Evolutionary conservation across 1,140 invertebrate species (phyloP).

Genomic region (Zaprionus tsacasi): DNA sequence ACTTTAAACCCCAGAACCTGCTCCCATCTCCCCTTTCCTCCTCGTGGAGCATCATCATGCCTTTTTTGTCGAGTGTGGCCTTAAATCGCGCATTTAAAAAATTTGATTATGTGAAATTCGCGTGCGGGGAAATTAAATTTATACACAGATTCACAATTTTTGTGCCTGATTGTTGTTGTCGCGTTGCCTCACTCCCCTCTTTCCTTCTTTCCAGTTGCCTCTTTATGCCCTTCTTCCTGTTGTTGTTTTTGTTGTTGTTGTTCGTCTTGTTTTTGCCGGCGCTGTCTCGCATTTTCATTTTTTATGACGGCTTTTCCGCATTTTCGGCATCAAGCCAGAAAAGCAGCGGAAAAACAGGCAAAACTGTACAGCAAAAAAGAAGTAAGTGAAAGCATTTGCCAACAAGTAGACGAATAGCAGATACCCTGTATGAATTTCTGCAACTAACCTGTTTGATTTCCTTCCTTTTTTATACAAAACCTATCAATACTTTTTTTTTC

Average conservation of each 20-base stretch:
- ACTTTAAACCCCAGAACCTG: not conserved
- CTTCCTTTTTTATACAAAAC: not conserved
- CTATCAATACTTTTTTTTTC: not conserved
- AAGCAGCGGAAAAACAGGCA: conserved; percentile 31
- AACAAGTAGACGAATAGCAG: not conserved
- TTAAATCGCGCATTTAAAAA: conserved; percentile 79
- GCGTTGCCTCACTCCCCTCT: not conserved
- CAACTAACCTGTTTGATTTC: not conserved
- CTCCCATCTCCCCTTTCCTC: not conserved
- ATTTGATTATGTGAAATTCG: conserved; percentile 80
- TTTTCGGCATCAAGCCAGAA: conserved; percentile 59
- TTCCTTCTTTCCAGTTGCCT: not conserved
- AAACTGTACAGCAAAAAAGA: not conserved
- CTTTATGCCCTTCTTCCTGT: conserved; percentile 10
- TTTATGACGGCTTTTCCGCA: conserved; percentile 75
- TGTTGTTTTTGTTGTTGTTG: conserved; percentile 19
- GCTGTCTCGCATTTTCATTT: conserved; percentile 69
- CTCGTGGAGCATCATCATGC: no score
- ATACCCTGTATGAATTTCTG: not conserved
- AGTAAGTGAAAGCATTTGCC: not conserved
- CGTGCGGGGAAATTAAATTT: conserved; percentile 72
- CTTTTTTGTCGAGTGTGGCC: conserved; percentile 35
- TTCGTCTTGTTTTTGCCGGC: conserved; percentile 28
- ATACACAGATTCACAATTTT: conserved; percentile 74
- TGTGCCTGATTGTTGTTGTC: conserved; percentile 31